Evolutionary conservation across 1,140 invertebrate genomes (phyloP).

Genomic region (Hylaeus anthracinus): DNA sequence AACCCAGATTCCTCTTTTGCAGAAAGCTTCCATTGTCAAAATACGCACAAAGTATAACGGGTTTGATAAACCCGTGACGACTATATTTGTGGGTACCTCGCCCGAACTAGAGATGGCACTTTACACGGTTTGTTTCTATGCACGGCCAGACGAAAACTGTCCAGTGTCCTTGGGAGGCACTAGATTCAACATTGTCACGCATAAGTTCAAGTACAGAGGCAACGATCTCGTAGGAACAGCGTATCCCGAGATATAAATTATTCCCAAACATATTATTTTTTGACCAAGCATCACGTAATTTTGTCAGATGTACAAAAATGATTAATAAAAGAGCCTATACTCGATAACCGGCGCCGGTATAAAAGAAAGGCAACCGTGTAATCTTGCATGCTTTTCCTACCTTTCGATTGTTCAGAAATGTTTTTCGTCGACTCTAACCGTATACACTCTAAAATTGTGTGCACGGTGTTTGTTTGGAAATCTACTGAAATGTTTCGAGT

Average conservation of each 20-base stretch:
- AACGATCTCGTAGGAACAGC: slow-evolving; percentile 90
- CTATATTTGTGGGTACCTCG: slow-evolving; percentile 94
- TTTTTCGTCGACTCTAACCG: background rate
- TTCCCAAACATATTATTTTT: background rate
- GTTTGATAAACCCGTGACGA: slow-evolving; percentile 88
- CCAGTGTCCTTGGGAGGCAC: slow-evolving; percentile 86
- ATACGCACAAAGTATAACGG: slow-evolving; percentile 88
- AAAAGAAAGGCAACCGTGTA: background rate
- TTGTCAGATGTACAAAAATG: background rate
- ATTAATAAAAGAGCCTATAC: background rate
- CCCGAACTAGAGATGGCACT: slow-evolving; percentile 96
- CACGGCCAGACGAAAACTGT: slow-evolving; percentile 86
- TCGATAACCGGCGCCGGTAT: background rate
- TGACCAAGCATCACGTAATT: background rate
- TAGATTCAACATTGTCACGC: slow-evolving; percentile 86
- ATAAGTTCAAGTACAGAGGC: slow-evolving; percentile 87
- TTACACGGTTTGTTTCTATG: slow-evolving; percentile 92
- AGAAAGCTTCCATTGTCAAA: slow-evolving; percentile 91
- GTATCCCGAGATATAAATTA: slow-evolving; percentile 86
- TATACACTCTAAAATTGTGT: background rate
- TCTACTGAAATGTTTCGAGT: background rate
- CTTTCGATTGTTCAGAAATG: background rate
- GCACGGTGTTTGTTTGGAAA: background rate
- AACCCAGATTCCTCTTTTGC: slow-evolving; percentile 79
- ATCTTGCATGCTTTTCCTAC: background rate